Percentiles rank a stretch among this genome's conserved stretches.
Evolutionary conservation across 2,797 vertebrate genomes (phyloP).

Genomic region (Lophius americanus): DNA sequence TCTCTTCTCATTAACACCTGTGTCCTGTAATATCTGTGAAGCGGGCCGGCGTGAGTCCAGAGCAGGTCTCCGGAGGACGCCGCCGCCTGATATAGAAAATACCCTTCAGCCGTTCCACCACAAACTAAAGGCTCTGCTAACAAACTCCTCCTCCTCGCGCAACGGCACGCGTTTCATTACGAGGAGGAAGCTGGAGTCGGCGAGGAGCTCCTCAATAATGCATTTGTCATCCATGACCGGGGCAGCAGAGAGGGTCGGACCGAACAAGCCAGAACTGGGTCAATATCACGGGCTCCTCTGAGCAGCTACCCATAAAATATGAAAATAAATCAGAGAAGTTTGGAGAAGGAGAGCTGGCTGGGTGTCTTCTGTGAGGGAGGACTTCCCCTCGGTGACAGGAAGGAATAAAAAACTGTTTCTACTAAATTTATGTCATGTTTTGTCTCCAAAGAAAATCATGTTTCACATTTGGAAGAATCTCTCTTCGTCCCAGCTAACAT

Average conservation of each 20-base stretch:
- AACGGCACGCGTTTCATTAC: constrained; percentile 62
- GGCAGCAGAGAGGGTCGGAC: constrained; percentile 48
- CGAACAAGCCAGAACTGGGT: constrained; percentile 70
- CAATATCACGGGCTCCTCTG: constrained; percentile 71
- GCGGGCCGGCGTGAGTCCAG: constrained; percentile 74
- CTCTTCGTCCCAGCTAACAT: too few species aligned
- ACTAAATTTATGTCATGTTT: too few species aligned
- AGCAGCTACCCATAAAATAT: constrained; percentile 19
- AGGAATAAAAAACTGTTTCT: too few species aligned
- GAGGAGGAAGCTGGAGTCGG: constrained; percentile 55
- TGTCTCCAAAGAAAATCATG: too few species aligned
- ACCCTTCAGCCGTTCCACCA: constrained; percentile 82
- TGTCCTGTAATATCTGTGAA: constrained; percentile 75
- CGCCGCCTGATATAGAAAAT: constrained; percentile 81
- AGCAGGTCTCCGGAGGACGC: constrained; percentile 74
- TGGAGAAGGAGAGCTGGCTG: neutral
- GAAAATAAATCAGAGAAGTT: neutral
- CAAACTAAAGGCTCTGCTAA: constrained; percentile 71
- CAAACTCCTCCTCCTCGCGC: constrained; percentile 63
- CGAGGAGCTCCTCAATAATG: constrained; percentile 66
- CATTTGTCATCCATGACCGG: constrained; percentile 73
- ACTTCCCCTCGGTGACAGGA: constrained; percentile 16
- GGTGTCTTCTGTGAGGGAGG: constrained; percentile 6
- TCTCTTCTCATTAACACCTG: constrained; percentile 84
- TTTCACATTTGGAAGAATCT: too few species aligned